Percentiles rank a stretch among this genome's conserved stretches.
Evolutionary conservation across 1,140 invertebrate genomes (phyloP).

Genomic region (Cephus cinctus): DNA sequence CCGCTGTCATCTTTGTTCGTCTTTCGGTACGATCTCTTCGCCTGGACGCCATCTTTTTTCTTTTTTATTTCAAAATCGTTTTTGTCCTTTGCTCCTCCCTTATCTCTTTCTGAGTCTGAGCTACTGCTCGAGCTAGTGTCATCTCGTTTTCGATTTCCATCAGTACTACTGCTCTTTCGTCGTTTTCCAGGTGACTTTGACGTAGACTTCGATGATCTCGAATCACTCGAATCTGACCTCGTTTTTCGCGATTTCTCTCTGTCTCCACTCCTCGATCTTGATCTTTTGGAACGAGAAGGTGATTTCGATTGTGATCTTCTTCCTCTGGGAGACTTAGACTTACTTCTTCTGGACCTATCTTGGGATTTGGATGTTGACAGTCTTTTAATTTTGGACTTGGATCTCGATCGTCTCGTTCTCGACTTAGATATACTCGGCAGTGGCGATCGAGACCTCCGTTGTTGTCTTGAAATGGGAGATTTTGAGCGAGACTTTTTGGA

Average conservation of each 20-base stretch:
- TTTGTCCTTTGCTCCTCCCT: constrained; percentile 58
- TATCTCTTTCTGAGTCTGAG: constrained; percentile 45
- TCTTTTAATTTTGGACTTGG: constrained; percentile 32
- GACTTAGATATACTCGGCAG: constrained; percentile 34
- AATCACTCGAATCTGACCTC: constrained; percentile 44
- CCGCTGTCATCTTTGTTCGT: constrained; percentile 78
- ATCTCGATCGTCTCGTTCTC: constrained; percentile 31
- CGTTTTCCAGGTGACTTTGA: constrained; percentile 49
- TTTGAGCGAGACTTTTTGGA: constrained; percentile 44
- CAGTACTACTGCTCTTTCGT: constrained; percentile 52
- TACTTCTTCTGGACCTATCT: constrained; percentile 33
- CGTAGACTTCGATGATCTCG: constrained; percentile 44
- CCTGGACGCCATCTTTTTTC: constrained; percentile 77
- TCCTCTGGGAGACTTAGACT: constrained; percentile 46
- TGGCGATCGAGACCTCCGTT: constrained; percentile 26
- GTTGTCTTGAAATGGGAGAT: constrained; percentile 39
- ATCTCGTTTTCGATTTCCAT: constrained; percentile 41
- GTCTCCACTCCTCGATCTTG: constrained; percentile 45
- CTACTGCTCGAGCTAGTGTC: constrained; percentile 45
- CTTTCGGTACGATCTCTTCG: constrained; percentile 79
- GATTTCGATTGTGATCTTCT: constrained; percentile 32
- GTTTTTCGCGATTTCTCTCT: constrained; percentile 33
- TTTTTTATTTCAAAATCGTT: constrained; percentile 71
- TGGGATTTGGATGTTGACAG: constrained; percentile 32
- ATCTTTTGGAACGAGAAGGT: constrained; percentile 41